Evolutionary conservation across 2,888 invertebrate species (phyloP), one percentile per base, ranked within the genome.

Genomic region (Thera britannica): DNA sequence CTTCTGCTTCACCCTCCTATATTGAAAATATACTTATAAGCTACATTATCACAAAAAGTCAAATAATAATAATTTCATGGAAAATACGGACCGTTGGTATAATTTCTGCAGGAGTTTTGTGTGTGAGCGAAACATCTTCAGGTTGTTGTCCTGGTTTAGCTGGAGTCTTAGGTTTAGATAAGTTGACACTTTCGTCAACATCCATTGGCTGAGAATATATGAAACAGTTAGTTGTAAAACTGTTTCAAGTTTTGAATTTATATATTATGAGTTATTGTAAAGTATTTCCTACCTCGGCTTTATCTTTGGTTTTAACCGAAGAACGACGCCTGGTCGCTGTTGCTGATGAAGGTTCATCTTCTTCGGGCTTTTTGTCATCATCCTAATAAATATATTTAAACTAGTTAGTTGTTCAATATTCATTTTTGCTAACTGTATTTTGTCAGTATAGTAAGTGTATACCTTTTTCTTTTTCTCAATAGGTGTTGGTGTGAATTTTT

Each of bases 401-500:
- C 2, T 12, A 23, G 41, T 41, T 41, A 41, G 41, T 41, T 7
- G 44, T 8, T 46, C 44, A 46, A 9, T 46, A 46, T 46, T 46
- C 44, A 46, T 34, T 1, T 23, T 51, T 12, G 12, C 12, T 51
- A 52, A 0, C 2, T 52, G 9, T 2, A n/a, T 52, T 55, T 36
- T 48, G 12, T 62, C 12, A 36, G 35, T 35, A 11, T 2, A 46
- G 49, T 41, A 41, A 65, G 58, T 75, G 82, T 86, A 83, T 93
- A 93, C 93, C 93, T 93, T 93, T 79, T 92, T 92, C 88, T 90
- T 93, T 90, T 92, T 93, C 81, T 92, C 92, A 71, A 81, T 78
- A 46, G 94, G 93, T 79, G 94, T 94, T 51, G 94, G 93, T 77
- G 94, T 85, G 58, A 94, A 87, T 86, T 95, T 95, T 84, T 96